A percentile compares a stretch with the other conserved stretches of the same genome.
Conservation (phyloP, 2,888 invertebrate genomes). For the Busseola fusca region DNA sequence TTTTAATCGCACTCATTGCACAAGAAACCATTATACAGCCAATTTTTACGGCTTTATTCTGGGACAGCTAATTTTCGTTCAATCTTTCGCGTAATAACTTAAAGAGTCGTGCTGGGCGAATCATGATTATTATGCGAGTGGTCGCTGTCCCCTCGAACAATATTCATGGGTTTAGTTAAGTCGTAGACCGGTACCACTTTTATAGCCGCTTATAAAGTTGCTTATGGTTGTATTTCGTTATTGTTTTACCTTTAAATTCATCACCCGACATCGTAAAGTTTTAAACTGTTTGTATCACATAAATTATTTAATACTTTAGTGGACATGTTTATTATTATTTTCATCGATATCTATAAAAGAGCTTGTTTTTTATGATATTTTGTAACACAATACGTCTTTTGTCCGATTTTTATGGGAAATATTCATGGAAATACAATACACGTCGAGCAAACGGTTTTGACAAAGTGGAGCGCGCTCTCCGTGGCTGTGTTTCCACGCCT, state of each 20-base stretch:
- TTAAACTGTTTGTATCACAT: slow-evolving; percentile 63
- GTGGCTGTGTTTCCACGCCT: slow-evolving; percentile 66
- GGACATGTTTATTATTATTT: slow-evolving; percentile 64
- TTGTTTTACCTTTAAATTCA: slow-evolving; percentile 66
- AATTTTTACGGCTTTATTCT: slow-evolving; percentile 75
- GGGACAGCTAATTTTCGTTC: slow-evolving; percentile 78
- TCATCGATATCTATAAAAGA: slow-evolving; percentile 61
- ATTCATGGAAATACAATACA: slow-evolving; percentile 45
- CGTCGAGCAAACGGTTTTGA: slow-evolving; percentile 39
- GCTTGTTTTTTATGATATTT: slow-evolving; percentile 47
- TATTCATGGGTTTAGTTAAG: slow-evolving; percentile 76
- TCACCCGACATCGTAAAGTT: slow-evolving; percentile 63
- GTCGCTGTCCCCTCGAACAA: slow-evolving; percentile 72
- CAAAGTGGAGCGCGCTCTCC: slow-evolving; percentile 43
- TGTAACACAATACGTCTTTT: slow-evolving; percentile 53
- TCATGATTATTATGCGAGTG: slow-evolving; percentile 80
- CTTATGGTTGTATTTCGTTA: slow-evolving; percentile 67
- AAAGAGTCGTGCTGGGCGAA: slow-evolving; percentile 81
- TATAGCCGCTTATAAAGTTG: slow-evolving; percentile 70
- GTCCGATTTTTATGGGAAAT: slow-evolving; percentile 46
- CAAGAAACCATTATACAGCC: slow-evolving; percentile 67
- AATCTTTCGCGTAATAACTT: slow-evolving; percentile 80
- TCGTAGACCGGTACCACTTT: slow-evolving; percentile 69
- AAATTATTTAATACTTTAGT: slow-evolving; percentile 62
- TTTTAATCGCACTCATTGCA: slow-evolving; percentile 70